Base-by-base conservation (phyloP, 2,888 invertebrate genomes). In the Tenthredo distinguenda region DNA sequence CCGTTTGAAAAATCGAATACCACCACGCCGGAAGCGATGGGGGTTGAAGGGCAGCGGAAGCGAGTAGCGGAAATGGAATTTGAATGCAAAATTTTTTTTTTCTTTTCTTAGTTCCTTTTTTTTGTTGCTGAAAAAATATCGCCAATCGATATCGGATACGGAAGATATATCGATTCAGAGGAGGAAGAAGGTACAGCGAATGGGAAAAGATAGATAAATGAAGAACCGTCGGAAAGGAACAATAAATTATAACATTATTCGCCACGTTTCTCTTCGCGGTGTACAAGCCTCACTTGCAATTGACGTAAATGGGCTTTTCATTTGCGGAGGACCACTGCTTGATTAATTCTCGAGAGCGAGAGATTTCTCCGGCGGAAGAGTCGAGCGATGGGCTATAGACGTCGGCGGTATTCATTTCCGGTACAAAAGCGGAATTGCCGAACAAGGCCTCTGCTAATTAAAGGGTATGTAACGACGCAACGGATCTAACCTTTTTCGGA, bases 231-330 rank as follows among this genome's bases (percentile, higher is more conserved):
- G 18, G 31, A 21, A 31, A 82, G 43, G 21, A 65, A 81, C 62
- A 81, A 81, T 34, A 71, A 47, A 50, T 68, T 65, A 71, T 26
- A 34, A 62, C 37, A 81, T 40, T 40, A 71, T 43, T 83, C 34
- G 65, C 83, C 40, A 68, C 31, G 40, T 65, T 83, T 62, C 62
- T 50, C 37, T 81, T 62, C 15, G 21, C 15, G 43, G 68, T 50
- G 31, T 68, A 83, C 68, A 71, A 83, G 47, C 68, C 71, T 83
- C 34, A n/a, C 83, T 68, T 65, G 83, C 83, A 83, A 83, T 83
- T 71, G 83, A 83, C 83, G 68, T 83, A 47, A 83, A 83, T 83
- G 83, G 83, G 68, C 68, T 83, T 83, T 83, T 83, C 47, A 83
- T 83, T 65, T n/a, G 83, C 65, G n/a, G 47, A 50, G 71, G 71